Base-by-base conservation (phyloP, 1,140 invertebrate species). In the Cyclina sinensis region DNA sequence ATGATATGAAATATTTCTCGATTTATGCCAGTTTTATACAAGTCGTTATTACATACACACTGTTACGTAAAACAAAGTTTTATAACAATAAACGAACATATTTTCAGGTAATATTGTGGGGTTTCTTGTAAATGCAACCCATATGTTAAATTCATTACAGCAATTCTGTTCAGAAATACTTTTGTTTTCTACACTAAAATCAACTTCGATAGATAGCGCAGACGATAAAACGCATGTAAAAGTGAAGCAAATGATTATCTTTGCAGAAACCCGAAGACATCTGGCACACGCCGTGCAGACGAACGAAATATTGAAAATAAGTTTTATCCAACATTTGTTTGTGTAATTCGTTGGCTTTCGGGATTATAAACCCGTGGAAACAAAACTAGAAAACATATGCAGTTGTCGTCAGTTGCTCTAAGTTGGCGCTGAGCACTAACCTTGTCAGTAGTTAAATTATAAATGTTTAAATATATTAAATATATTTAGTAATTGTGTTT, bases 221-320 rank as follows among this genome's bases (percentile, higher is more conserved):
- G 68, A 39, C 21, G 35, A 32, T n/a, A 39, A 39, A 21, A 21
- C 30, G 68, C 35, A 39, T 37, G 30, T 39, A 39, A 73, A 21
- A 73, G 18, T n/a, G 37, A n/a, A 37, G 32, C 18, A 32, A 7
- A 68, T 32, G 32, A 73, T 57, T n/a, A n/a, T 18, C 54, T 57
- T 57, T 27, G 54, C 68, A 73, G 21, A 37, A 39, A 73, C 16
- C 68, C 2, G 35, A 73, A 73, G 35, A 37, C 68, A 73, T 73
- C 35, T 73, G 68, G 68, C 68, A 37, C 68, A 18, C 35, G 35
- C 68, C 30, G 39, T 43, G 68, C 68, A 68, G 62, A 68, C 68
- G 54, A 57, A 57, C 54, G 21, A 18, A 57, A 9, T 57, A n/a
- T 57, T 57, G 54, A 57, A 57, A 57, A n/a, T n/a, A n/a, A n/a